Base-by-base conservation (phyloP, 2,113 vertebrate species). In the Nerophis ophidion region DNA sequence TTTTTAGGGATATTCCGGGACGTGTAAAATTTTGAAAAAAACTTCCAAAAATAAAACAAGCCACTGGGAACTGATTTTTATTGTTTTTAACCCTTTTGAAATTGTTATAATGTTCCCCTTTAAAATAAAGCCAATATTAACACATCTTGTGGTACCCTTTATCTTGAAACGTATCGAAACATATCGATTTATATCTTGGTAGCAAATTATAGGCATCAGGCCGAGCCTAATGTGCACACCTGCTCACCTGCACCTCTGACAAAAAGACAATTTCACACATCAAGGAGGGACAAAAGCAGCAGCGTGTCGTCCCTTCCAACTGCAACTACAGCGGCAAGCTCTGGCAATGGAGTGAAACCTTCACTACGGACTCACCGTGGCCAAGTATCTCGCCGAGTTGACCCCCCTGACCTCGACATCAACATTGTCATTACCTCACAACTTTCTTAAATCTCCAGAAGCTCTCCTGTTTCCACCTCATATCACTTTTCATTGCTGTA, bases 331-430 rank as follows among this genome's bases (percentile, higher is more conserved):
- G 17, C 14, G 36, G 60, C 61, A 71, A 57, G 54, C 61, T 56
- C 33, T 35, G 57, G 60, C 52, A 67, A 47, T 60, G 16, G 63
- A 13, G 57, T n/a, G 33, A 44, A 2, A 64, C 70, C 33, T 50
- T 42, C 55, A 47, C 48, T 49, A 19, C 13, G 45, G 26, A 50
- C 63, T 60, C n/a, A 40, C 35, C 13, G 34, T 7, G 62, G 48
- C 35, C 42, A n/a, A 65, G 50, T 35, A 19, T 61, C 33, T 40
- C 38, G 48, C 35, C 63, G 61, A 53, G 50, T 35, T 60, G 63
- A 74, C 63, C 60, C 63, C 60, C 5, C 46, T 63, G 64, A 71
- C 60, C 46, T 42, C 33, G 36, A 70, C n/a, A 63, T 56, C 33
- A 48, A 64, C 47, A 36, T 46, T 49, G 46, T 60, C 26, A 56